Base-by-base conservation (phyloP, 2,113 vertebrate genomes). In the Stigmatopora argus region DNA sequence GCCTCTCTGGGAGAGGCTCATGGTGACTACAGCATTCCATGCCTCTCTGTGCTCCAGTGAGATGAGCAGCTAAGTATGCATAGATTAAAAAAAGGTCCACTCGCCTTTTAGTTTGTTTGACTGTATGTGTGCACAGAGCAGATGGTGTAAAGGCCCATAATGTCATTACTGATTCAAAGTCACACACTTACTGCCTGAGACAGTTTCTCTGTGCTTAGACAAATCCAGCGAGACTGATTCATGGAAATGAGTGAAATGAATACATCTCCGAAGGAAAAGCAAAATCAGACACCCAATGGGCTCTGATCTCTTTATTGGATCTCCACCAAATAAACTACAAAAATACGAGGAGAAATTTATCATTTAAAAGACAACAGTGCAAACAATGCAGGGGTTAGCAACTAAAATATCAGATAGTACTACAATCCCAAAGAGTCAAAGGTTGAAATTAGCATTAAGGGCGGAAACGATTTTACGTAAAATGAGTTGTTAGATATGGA, bases 151-250 rank as follows among this genome's bases (percentile, higher is more conserved):
- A 65, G 66, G 59, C 38, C 83, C 88, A 88, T 90, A 83, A 87
- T 90, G 88, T 88, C 87, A 90, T 92, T 89, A 91, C 88, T 89
- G 89, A 90, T 89, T 85, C 80, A 81, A 69, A 74, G 68, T 81
- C 73, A 74, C 84, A 90, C 77, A 66, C 66, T 69, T 73, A 82
- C 70, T 77, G 85, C 71, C 76, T 82, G 82, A 90, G 87, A 88
- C 90, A 87, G 88, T 83, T 73, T 81, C 60, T 67, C 66, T 62
- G 19, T 62, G 70, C 71, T 72, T 72, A 69, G 73, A 53, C 55
- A 71, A 64, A 49, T 70, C 73, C 75, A 70, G 64, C 71, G 75
- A 75, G 72, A 72, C 65, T 34, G 19, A 55, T 67, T 68, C 51
- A 63, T 5, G 49, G 35, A 74, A 73, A 55, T 46, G 46, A 78